A percentile compares a stretch with the other conserved stretches of the same genome.
Conservation (phyloP, 2,888 invertebrate species). For the Calameuta idolon region DNA sequence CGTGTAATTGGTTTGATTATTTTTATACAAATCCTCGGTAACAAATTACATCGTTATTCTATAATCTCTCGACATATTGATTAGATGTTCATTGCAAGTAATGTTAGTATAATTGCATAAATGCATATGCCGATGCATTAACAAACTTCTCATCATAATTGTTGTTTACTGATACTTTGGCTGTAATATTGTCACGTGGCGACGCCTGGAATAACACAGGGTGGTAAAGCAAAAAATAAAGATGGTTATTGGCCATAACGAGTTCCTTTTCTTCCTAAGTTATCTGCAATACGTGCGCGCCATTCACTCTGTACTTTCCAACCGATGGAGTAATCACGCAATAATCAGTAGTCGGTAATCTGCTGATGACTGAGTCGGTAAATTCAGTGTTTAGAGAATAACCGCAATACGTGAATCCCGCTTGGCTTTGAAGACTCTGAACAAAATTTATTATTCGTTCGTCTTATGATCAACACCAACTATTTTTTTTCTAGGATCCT, state of each 20-base stretch:
- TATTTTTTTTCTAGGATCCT: constrained; percentile 51
- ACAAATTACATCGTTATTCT: neutral
- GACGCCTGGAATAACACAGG: too few species aligned
- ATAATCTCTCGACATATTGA: too few species aligned
- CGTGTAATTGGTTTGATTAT: neutral
- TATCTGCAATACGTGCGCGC: constrained; percentile 2
- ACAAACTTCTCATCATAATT: too few species aligned
- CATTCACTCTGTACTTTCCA: neutral
- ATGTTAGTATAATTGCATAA: too few species aligned
- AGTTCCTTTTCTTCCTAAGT: neutral
- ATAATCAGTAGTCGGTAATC: neutral
- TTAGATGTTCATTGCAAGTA: too few species aligned
- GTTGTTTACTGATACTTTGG: too few species aligned
- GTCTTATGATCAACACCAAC: constrained; percentile 8
- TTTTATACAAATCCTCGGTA: neutral
- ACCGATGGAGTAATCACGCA: neutral
- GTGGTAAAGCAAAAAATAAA: neutral
- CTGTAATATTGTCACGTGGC: too few species aligned
- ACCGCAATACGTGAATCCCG: neutral
- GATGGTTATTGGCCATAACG: neutral
- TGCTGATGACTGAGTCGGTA: neutral
- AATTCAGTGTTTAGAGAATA: neutral
- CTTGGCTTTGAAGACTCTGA: neutral
- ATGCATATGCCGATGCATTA: too few species aligned
- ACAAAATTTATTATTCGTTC: neutral